These are phyloP conservation scores for Rafetus swinhoei DNA, from an alignment of 2,113 vertebrate genomes.

Conservation along the genomic window DNA sequence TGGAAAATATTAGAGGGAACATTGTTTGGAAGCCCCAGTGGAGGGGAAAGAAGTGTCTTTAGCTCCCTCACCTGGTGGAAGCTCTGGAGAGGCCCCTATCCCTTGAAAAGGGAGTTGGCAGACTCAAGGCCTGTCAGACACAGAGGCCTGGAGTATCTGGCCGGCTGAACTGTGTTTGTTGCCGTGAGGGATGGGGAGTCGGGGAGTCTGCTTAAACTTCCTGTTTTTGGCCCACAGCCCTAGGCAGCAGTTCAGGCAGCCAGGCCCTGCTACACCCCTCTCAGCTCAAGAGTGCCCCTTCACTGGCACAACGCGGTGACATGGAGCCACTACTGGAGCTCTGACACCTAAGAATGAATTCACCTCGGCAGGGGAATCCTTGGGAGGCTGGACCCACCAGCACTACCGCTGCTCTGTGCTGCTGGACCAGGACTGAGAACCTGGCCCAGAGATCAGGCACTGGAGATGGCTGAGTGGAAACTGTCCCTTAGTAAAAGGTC, in stretches of 20 bases:
- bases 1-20: no score
- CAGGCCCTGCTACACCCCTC: neutral
- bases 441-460: fast-evolving
- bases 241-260: neutral
- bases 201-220: neutral
- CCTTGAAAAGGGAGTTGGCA: neutral
- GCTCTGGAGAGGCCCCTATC: neutral
- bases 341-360: neutral
- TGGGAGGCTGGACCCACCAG: neutral
- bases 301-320: neutral
- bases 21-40: neutral
- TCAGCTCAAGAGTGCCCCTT: neutral
- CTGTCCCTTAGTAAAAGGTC: neutral
- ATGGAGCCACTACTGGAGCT: neutral
- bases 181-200: neutral
- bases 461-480: neutral
- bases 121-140: neutral
- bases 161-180: neutral
- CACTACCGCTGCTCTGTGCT: neutral
- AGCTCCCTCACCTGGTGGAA: neutral
- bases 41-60: neutral
- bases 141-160: neutral
- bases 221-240: neutral
- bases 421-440: neutral
- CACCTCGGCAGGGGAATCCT: neutral